A percentile compares a stretch with the other conserved stretches of the same genome.
Evolutionary conservation across 1,140 invertebrate species (phyloP).

Genomic region (Dreissena polymorpha): DNA sequence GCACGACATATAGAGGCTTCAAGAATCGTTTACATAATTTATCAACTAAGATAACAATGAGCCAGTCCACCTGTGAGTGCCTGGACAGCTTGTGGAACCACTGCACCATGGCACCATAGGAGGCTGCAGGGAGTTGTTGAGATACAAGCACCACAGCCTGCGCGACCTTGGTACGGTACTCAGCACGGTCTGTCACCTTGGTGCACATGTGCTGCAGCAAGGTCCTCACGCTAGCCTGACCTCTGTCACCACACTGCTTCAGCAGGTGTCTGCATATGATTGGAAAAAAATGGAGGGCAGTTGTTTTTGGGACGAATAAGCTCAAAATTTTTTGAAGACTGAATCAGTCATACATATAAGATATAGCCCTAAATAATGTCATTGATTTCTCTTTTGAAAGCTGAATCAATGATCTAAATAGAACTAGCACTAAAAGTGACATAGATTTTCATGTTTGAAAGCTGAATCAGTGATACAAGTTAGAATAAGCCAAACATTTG

Average conservation of each 20-base stretch:
- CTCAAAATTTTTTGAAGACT: no score
- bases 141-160: conserved; percentile 81
- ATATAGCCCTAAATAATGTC: no score
- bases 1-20: no score
- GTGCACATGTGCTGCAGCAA: conserved; percentile 83
- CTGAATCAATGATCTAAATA: no score
- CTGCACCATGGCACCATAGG: conserved; percentile 79
- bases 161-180: conserved; percentile 82
- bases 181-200: conserved; percentile 82
- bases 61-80: conserved; percentile 77
- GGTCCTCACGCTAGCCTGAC: conserved; percentile 78
- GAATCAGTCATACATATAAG: no score
- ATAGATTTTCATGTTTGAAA: no score
- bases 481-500: neutral
- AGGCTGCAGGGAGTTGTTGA: conserved; percentile 74
- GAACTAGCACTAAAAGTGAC: no score
- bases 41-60: no score
- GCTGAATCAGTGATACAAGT: neutral
- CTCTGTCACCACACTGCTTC: conserved; percentile 74
- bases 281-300: no score
- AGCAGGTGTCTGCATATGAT: conserved; percentile 75
- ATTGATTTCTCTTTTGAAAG: no score
- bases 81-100: conserved; percentile 81
- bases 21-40: no score
- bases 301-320: no score